Conservation (phyloP, 92 coral and sea anemone species). For the Muricea muricata region DNA sequence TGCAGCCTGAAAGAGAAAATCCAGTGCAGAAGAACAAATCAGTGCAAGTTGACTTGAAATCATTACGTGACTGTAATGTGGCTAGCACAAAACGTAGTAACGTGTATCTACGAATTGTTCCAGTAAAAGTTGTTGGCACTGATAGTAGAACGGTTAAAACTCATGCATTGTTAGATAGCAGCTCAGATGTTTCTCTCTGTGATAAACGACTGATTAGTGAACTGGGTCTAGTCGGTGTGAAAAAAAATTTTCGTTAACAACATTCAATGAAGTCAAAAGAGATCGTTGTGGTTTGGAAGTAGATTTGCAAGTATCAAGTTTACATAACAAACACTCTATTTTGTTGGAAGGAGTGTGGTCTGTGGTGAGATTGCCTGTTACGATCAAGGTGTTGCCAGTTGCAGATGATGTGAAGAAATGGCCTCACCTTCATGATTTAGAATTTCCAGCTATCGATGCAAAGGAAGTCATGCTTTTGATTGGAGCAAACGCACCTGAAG, state of each 20-base stretch:
- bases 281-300: background rate
- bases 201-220: constrained; percentile 9
- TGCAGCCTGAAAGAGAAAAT: background rate
- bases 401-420: constrained; percentile 24
- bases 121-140: constrained; percentile 40
- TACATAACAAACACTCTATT: constrained; percentile 21
- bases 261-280: constrained; percentile 20
- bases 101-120: constrained; percentile 51
- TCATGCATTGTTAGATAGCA: constrained; percentile 50
- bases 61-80: background rate
- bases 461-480: background rate
- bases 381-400: constrained; percentile 10
- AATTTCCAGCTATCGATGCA: background rate
- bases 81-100: background rate
- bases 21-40: background rate
- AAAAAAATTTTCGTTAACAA: constrained; percentile 25
- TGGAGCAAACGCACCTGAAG: constrained; percentile 22
- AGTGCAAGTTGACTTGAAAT: background rate
- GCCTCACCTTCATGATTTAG: constrained; percentile 3
- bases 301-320: background rate
- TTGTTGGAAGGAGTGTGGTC: constrained; percentile 41
- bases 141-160: constrained; percentile 30
- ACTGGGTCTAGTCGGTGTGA: constrained; percentile 33
- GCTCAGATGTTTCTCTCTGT: constrained; percentile 57
- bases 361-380: constrained; percentile 40